Conservation (phyloP, 2,113 vertebrate species). For the Neolamprologus brichardi region DNA sequence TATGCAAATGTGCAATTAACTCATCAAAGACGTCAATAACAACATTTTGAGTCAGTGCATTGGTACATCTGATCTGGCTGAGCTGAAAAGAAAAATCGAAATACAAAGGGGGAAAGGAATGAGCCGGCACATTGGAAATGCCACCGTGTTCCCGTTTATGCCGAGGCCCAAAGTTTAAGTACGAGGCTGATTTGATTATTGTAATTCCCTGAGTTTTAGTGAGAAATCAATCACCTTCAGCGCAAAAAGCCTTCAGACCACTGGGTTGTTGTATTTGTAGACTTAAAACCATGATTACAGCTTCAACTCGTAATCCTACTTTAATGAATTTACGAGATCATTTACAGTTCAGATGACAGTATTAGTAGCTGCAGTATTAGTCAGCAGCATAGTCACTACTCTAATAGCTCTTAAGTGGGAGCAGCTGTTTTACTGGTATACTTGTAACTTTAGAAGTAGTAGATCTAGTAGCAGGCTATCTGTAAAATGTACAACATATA, state of each 20-base stretch:
- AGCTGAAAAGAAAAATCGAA: background rate
- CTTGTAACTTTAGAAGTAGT: background rate
- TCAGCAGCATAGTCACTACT: background rate
- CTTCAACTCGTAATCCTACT: background rate
- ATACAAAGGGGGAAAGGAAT: background rate
- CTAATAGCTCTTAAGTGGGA: background rate
- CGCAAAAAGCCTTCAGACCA: background rate
- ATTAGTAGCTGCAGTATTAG: background rate
- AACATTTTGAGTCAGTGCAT: slow-evolving; percentile 12
- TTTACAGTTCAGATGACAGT: background rate
- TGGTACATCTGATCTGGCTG: background rate
- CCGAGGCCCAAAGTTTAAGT: background rate
- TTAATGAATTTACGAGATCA: background rate
- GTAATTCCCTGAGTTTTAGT: background rate
- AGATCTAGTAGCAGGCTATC: background rate
- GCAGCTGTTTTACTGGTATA: background rate
- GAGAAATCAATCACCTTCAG: background rate
- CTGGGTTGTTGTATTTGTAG: background rate
- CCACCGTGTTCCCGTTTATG: background rate
- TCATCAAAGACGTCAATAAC: slow-evolving; percentile 37
- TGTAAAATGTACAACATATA: background rate
- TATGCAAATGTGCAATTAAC: slow-evolving; percentile 25
- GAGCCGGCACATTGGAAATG: background rate
- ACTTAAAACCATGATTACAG: background rate
- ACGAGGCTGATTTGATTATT: background rate